A percentile compares a stretch with the other conserved stretches of the same genome.
These are phyloP conservation scores for Channallabes apus DNA, from an alignment of 2,797 vertebrate species.

Conservation along the genomic window DNA sequence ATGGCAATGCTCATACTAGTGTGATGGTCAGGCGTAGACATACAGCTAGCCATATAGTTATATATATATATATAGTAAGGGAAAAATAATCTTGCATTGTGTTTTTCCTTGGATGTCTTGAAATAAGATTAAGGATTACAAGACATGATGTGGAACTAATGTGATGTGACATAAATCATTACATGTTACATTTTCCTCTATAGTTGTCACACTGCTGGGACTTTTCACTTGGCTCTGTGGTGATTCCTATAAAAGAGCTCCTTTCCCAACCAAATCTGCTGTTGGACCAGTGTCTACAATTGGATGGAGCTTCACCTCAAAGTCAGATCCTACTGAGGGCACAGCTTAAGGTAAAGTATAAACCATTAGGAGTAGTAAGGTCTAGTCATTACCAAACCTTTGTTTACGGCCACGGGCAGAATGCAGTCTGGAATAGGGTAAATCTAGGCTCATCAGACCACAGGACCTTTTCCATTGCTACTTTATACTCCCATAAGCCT, in stretches of 20 bases:
- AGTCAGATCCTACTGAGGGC: constrained; percentile 83
- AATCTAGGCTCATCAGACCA: no score
- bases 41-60: background rate
- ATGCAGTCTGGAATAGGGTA: no score
- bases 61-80: no score
- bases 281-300: constrained; percentile 83
- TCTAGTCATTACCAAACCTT: background rate
- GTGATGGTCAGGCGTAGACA: background rate
- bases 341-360: constrained; percentile 87
- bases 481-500: no score
- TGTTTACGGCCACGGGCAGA: background rate
- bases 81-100: background rate
- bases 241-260: constrained; percentile 81
- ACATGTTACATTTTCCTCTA: background rate
- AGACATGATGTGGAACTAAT: background rate
- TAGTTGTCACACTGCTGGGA: constrained; percentile 78
- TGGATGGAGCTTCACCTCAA: constrained; percentile 74
- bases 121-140: background rate
- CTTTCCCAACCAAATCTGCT: constrained; percentile 77
- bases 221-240: constrained; percentile 75
- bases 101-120: background rate
- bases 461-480: no score
- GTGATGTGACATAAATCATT: background rate
- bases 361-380: constrained; percentile 10
- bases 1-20: background rate